phyloP scores from a whole-genome alignment of 2,113 vertebrate genomes.

The Brachyistius frenatus region DNA sequence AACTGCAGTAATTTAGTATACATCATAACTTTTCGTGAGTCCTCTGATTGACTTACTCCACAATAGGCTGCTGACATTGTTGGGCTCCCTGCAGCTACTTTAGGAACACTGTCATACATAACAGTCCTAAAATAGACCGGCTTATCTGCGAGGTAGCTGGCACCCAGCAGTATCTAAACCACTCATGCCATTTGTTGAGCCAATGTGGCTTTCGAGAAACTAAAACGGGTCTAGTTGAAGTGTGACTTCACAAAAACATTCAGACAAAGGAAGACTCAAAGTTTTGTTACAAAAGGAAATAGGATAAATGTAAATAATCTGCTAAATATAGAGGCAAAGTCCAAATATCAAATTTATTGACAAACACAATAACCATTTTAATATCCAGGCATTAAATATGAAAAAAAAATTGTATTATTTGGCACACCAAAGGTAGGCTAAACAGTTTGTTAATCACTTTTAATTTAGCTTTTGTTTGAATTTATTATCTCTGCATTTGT shows the following conservation, averaged over 20 bases:
- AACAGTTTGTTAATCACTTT: no score
- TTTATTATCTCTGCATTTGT: no score
- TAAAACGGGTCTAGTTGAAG: not conserved
- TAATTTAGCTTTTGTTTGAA: no score
- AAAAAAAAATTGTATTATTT: no score
- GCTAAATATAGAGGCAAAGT: no score
- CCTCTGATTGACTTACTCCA: not conserved
- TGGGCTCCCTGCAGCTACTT: slow-evolving; percentile 3
- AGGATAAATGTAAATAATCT: no score
- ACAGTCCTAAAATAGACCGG: slow-evolving; percentile 70
- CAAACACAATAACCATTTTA: no score
- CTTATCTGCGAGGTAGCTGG: slow-evolving; percentile 61
- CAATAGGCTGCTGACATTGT: not conserved
- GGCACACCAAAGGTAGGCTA: no score
- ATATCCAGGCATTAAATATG: no score
- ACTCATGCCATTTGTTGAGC: slow-evolving; percentile 43
- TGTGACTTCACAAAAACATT: not conserved
- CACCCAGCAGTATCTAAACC: slow-evolving; percentile 30
- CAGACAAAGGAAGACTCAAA: not conserved
- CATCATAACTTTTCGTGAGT: not conserved
- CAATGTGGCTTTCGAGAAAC: slow-evolving; percentile 19
- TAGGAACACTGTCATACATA: slow-evolving; percentile 46
- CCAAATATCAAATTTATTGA: no score
- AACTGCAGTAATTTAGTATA: not conserved
- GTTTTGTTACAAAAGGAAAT: not conserved